A percentile compares a stretch with the other conserved stretches of the same genome.
These are phyloP conservation scores for Pectinophora gossypiella DNA, from an alignment of 1,140 invertebrate genomes.

Conservation along the genomic window DNA sequence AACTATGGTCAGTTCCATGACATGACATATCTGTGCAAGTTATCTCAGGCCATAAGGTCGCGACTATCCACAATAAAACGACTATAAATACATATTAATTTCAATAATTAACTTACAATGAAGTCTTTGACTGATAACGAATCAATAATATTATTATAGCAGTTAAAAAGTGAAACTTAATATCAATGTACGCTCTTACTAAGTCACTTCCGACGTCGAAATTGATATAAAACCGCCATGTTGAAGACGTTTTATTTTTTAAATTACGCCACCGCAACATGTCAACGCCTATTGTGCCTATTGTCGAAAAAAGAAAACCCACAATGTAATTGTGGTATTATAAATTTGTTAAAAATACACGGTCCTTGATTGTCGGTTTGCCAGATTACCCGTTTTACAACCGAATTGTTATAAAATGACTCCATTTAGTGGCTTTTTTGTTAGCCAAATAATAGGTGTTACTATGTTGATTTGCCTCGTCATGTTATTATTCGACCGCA, in stretches of 20 bases:
- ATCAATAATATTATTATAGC: constrained; percentile 34
- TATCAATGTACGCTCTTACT: constrained; percentile 27
- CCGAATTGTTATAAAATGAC: constrained; percentile 59
- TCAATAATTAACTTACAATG: constrained; percentile 61
- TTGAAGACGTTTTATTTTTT: constrained; percentile 52
- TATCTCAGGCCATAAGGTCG: not conserved
- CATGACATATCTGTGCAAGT: constrained; percentile 30
- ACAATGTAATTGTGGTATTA: constrained; percentile 59
- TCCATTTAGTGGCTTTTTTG: constrained; percentile 57
- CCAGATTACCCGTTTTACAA: constrained; percentile 58
- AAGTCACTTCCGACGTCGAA: constrained; percentile 45
- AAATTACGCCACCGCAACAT: constrained; percentile 53
- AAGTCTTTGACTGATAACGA: constrained; percentile 65
- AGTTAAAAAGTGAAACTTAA: constrained; percentile 53
- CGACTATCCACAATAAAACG: constrained; percentile 38
- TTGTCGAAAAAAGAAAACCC: constrained; percentile 47
- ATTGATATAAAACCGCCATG: constrained; percentile 16
- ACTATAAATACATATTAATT: constrained; percentile 69
- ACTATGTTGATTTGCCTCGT: constrained; percentile 49
- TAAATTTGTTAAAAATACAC: constrained; percentile 62
- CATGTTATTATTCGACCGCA: constrained; percentile 55
- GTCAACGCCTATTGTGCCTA: constrained; percentile 63
- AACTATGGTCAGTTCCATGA: constrained; percentile 63
- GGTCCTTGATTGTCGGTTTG: constrained; percentile 54
- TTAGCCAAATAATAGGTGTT: constrained; percentile 62